Evolutionary conservation across 2,113 vertebrate species (phyloP).

Genomic region (Herpailurus yagouaroundi): DNA sequence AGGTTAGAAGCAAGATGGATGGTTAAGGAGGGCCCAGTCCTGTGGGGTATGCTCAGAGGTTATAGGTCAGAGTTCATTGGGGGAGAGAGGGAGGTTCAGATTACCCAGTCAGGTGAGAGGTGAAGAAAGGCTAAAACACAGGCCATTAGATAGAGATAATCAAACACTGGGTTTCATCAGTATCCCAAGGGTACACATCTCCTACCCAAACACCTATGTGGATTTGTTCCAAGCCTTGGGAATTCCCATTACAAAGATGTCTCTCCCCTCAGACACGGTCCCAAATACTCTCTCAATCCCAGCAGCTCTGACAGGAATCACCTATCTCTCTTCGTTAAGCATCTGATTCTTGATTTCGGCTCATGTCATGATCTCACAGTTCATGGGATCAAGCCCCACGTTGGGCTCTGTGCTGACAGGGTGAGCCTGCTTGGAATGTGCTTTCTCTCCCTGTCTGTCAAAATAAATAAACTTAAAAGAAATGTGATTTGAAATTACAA

Average conservation of each 20-base stretch:
- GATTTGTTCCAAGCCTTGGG: neutral
- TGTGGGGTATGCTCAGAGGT: constrained; percentile 2
- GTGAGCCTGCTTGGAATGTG: too few relatives aligned
- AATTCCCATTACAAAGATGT: constrained; percentile 5
- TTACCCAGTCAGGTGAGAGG: neutral
- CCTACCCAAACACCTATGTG: neutral
- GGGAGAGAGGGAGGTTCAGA: neutral
- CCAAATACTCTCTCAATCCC: neutral
- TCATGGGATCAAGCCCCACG: too few relatives aligned
- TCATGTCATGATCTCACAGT: neutral
- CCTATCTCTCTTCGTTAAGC: neutral
- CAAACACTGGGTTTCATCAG: neutral
- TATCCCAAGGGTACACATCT: neutral
- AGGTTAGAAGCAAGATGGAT: constrained; percentile 49
- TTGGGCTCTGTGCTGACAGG: too few relatives aligned
- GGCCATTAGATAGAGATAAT: neutral
- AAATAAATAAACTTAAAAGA: neutral
- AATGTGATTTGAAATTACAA: neutral
- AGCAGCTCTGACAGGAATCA: neutral
- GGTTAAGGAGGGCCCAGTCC: neutral
- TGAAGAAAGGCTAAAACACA: constrained; percentile 11
- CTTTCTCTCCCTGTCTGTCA: too few relatives aligned
- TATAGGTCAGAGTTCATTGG: neutral
- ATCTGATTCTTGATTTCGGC: too few relatives aligned
- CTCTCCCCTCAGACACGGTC: neutral